Evolutionary conservation across 2,113 vertebrate genomes (phyloP).

Genomic region (Gallinago media): DNA sequence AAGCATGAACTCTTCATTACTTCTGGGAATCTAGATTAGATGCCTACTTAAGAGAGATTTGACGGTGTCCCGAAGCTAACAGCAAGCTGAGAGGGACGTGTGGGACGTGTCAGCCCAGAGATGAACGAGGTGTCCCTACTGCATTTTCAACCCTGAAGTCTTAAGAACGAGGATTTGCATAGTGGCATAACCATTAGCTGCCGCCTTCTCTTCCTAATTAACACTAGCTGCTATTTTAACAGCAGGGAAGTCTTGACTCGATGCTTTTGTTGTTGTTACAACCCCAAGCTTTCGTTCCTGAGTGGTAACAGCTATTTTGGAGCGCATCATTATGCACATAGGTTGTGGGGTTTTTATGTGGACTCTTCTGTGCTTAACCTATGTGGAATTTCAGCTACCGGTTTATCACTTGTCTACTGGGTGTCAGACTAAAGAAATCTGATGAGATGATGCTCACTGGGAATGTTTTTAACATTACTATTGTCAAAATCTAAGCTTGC

Average conservation of each 20-base stretch:
- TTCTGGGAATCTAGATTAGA: neutral
- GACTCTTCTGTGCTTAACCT: neutral
- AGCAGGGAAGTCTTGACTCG: neutral
- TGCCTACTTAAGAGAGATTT: neutral
- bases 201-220: neutral
- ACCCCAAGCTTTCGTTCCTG: neutral
- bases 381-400: neutral
- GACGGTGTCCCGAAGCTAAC: neutral
- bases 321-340: accelerated
- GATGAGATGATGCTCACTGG: neutral
- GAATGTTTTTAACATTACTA: neutral
- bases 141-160: neutral
- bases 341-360: neutral
- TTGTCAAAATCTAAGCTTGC: neutral
- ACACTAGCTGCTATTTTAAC: neutral
- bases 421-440: neutral
- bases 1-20: neutral
- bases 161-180: neutral
- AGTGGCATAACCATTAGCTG: neutral
- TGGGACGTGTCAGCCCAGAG: neutral
- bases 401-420: neutral
- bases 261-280: neutral
- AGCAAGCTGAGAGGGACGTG: neutral
- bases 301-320: neutral
- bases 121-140: neutral